Conservation (phyloP, 2,797 vertebrate species). For the Megalops cyprinoides region DNA sequence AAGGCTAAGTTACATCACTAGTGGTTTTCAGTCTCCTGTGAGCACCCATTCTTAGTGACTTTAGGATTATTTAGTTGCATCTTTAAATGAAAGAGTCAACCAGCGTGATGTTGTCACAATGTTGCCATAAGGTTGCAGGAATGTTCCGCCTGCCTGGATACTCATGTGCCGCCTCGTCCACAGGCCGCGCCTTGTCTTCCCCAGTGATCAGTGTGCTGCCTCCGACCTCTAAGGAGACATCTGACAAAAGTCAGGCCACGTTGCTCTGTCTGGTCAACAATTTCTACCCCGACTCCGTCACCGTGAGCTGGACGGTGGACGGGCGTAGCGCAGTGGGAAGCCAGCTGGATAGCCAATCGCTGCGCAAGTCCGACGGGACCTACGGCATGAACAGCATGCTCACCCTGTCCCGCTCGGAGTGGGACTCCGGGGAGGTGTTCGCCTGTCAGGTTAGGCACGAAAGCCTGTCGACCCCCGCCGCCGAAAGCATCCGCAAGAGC, state of each 20-base stretch:
- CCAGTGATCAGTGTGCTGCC: conserved; percentile 21
- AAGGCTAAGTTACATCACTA: too few species aligned
- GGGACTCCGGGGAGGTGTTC: conserved; percentile 19
- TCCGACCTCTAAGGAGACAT: neutral
- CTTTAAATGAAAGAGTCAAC: too few species aligned
- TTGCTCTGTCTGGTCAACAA: conserved; percentile 34
- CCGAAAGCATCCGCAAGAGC: conserved; percentile 23
- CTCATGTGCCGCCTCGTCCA: neutral
- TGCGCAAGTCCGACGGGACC: conserved; percentile 25
- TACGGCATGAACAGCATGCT: conserved; percentile 37
- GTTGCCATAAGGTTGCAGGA: neutral
- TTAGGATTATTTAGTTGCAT: too few species aligned
- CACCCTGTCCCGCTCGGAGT: conserved; percentile 9
- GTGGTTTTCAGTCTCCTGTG: too few species aligned
- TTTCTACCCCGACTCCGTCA: conserved; percentile 34
- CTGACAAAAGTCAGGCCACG: neutral
- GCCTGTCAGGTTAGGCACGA: conserved; percentile 33
- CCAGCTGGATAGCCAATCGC: conserved; percentile 15
- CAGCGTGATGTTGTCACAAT: neutral
- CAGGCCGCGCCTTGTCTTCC: neutral
- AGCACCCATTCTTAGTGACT: too few species aligned
- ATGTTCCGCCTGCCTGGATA: neutral
- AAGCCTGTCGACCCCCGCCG: conserved; percentile 7
- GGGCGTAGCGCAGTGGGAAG: neutral
- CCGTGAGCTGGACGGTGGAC: conserved; percentile 34